A percentile compares a stretch with the other conserved stretches of the same genome.
phyloP scores from a whole-genome alignment of 2,113 vertebrate species.

The Protomyctophum bolini region DNA sequence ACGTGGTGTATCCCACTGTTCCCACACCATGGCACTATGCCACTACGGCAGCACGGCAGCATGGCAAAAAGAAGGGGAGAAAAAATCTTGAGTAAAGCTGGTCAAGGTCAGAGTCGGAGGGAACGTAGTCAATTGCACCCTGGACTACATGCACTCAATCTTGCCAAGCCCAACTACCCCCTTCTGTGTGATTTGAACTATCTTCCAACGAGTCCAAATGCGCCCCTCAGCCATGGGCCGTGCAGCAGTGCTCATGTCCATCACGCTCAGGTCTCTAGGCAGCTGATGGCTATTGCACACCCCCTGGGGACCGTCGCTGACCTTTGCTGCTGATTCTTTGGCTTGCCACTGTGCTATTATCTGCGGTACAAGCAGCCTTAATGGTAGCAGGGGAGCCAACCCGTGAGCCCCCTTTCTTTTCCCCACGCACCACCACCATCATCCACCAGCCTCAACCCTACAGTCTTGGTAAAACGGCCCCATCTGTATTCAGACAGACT shows the following conservation, averaged over 20 bases:
- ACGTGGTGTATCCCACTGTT: no score
- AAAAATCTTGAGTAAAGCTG: no score
- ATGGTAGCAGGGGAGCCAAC: conserved; percentile 24
- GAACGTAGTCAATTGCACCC: background rate
- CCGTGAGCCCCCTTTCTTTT: conserved; percentile 8
- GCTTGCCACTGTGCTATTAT: conserved; percentile 32
- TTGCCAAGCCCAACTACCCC: conserved; percentile 1
- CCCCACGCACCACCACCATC: background rate
- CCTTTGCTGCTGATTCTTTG: conserved; percentile 48
- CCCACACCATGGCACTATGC: no score
- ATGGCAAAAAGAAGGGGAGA: no score
- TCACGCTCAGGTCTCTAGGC: conserved; percentile 6
- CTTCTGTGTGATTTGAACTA: conserved; percentile 27
- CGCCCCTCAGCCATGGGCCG: conserved; percentile 21
- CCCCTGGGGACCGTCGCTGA: conserved; percentile 17
- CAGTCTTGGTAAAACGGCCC: no score
- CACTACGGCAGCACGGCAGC: no score
- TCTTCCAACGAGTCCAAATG: background rate
- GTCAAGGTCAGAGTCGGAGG: background rate
- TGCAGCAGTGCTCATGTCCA: conserved; percentile 1
- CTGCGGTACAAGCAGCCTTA: conserved; percentile 29
- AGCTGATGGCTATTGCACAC: conserved; percentile 34
- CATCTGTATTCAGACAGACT: no score
- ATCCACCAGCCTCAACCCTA: no score
- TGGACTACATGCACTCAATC: background rate